Base-by-base conservation (phyloP, 2,888 invertebrate species). In the Sesia bembeciformis region DNA sequence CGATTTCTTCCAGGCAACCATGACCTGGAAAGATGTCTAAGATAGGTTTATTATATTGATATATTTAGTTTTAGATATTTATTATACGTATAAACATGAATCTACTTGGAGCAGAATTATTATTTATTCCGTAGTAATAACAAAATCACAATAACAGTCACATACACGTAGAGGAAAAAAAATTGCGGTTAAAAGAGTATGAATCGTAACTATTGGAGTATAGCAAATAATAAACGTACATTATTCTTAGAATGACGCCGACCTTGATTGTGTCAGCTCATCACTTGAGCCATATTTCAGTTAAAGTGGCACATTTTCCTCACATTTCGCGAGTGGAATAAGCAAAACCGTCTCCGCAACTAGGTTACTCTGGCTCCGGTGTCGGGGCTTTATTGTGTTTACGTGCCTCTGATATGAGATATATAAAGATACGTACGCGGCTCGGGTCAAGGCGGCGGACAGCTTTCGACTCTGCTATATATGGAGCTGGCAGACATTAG, bases 381-480 rank as follows among this genome's bases (percentile, higher is more conserved):
- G 23, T 23, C 23, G 23, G 23, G 23, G 81, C 76, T 87, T 88
- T 86, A 88, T 89, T 88, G 81, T 86, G 70, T 84, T 81, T 86
- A 87, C 88, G 88, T 88, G 88, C 80, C 74, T 76, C 78, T 81
- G 84, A 86, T 86, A 84, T 83, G 80, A 84, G 84, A 84, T 83
- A 84, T 74, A 79, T 75, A 76, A 72, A 76, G 76, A 78, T 8
- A 8, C 23, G 8, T 8, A 50, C 67, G 71, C 72, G 64, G 62
- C 70, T 60, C 78, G 69, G 86, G 88, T 88, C 88, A 88, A 89
- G 88, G 88, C 81, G 79, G 66, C 76, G 75, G 72, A 76, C 84
- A 82, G 86, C 87, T 88, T 88, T 88, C 87, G 78, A 84, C 73
- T 70, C 69, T 66, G 62, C 81, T 78, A 72, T 84, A 85, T 81